A percentile compares a stretch with the other conserved stretches of the same genome.
Conservation (phyloP, 1,140 invertebrate genomes). For the Heliconius melpomene region DNA sequence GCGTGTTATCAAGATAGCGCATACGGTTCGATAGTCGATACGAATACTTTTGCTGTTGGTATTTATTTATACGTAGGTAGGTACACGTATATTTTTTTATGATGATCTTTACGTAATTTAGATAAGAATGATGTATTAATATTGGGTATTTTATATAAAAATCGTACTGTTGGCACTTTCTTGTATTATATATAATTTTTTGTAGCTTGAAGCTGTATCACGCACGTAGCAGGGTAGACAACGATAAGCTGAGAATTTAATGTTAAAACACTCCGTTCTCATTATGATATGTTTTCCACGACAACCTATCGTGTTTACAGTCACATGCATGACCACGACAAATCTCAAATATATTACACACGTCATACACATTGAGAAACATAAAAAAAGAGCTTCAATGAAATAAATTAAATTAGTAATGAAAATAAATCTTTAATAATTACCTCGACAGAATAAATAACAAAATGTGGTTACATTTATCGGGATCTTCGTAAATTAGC, state of each 20-base stretch:
- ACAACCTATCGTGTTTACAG: too few relatives aligned
- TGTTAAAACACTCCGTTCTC: too few relatives aligned
- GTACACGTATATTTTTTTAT: not conserved
- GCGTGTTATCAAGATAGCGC: not conserved
- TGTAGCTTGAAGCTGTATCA: too few relatives aligned
- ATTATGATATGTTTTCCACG: too few relatives aligned
- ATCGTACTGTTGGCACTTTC: not conserved
- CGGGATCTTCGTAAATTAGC: not conserved
- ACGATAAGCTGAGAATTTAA: too few relatives aligned
- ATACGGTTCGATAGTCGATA: not conserved
- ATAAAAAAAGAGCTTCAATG: not conserved
- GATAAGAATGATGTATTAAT: conserved; percentile 9
- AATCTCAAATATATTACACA: too few relatives aligned
- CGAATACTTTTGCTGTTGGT: not conserved
- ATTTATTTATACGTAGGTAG: not conserved
- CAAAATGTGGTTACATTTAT: not conserved
- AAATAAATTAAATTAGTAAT: not conserved
- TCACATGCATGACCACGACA: too few relatives aligned
- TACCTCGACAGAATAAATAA: not conserved
- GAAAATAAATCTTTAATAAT: not conserved
- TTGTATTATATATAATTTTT: not conserved
- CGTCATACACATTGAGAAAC: too few relatives aligned
- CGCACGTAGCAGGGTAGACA: too few relatives aligned
- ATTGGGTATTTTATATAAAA: not conserved
- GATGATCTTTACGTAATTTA: conserved; percentile 6